Evolutionary conservation across 2,888 invertebrate species (phyloP).

Genomic region (Sphaerophoria rueppellii): DNA sequence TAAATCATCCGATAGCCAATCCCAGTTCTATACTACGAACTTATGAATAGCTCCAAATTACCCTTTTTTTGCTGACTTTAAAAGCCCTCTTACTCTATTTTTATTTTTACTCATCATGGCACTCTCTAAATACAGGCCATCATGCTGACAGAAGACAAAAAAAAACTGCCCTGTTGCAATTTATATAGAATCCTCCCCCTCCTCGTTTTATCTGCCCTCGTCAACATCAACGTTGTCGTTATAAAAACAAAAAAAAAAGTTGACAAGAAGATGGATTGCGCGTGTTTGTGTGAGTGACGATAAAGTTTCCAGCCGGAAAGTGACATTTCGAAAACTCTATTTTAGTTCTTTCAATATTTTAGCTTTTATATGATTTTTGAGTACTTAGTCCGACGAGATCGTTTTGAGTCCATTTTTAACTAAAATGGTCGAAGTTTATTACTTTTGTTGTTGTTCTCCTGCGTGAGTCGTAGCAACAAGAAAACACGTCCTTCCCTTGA

Average conservation of each 20-base stretch:
- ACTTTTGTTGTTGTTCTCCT: conserved; percentile 4
- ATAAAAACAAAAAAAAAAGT: not conserved
- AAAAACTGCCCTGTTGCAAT: conserved; percentile 19
- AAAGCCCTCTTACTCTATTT: conserved; percentile 4
- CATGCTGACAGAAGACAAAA: not conserved
- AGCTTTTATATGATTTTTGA: conserved; percentile 9
- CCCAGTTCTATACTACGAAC: conserved; percentile 3
- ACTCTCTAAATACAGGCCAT: conserved; percentile 11
- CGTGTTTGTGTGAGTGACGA: conserved; percentile 29
- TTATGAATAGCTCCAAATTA: not conserved
- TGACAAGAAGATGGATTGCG: conserved; percentile 46
- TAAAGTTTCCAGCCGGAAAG: conserved; percentile 46
- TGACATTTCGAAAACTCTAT: conserved; percentile 58
- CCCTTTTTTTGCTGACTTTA: not conserved
- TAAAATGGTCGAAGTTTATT: conserved; percentile 42
- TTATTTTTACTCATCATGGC: not conserved
- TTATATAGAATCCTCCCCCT: not conserved
- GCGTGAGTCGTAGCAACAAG: not conserved
- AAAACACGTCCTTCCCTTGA: not conserved
- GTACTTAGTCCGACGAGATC: not conserved
- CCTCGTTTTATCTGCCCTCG: not conserved
- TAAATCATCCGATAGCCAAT: conserved; percentile 14
- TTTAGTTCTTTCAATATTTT: conserved; percentile 32
- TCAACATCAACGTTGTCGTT: not conserved
- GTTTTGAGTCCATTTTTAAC: not conserved